Conservation (phyloP, 2,797 vertebrate species). For the Sebastes diploproa region DNA sequence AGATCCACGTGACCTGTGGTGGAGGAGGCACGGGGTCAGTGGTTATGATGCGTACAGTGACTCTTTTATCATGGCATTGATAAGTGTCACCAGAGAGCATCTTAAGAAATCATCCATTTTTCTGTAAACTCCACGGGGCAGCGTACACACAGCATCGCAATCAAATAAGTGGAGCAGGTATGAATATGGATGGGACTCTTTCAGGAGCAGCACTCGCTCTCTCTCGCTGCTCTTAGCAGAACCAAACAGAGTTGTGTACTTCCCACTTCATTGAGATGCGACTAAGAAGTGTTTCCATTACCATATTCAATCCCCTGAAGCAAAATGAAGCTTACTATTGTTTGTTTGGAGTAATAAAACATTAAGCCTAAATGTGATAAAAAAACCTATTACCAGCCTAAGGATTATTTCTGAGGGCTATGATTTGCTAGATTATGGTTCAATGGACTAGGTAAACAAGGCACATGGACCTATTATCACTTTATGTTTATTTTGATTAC, state of each 20-base stretch:
- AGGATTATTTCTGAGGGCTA: constrained; percentile 50
- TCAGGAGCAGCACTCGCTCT: constrained; percentile 14
- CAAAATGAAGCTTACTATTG: constrained; percentile 63
- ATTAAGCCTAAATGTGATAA: constrained; percentile 68
- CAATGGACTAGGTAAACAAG: constrained; percentile 48
- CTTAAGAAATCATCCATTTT: constrained; percentile 35
- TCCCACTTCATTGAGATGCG: constrained; percentile 66
- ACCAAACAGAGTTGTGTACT: constrained; percentile 50
- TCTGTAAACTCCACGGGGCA: constrained; percentile 42
- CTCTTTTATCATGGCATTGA: constrained; percentile 36
- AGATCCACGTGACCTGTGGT: constrained; percentile 87
- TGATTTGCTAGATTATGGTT: constrained; percentile 57
- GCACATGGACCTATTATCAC: neutral
- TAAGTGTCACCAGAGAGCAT: constrained; percentile 23
- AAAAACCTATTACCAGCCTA: constrained; percentile 53
- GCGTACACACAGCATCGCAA: constrained; percentile 44
- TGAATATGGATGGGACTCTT: constrained; percentile 71
- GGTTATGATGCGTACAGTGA: neutral
- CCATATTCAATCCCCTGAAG: constrained; percentile 71
- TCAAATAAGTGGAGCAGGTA: constrained; percentile 55
- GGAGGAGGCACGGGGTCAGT: constrained; percentile 2
- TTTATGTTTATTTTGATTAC: constrained; percentile 23
- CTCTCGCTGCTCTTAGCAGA: constrained; percentile 40
- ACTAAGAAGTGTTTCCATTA: constrained; percentile 59
- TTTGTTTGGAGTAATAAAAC: constrained; percentile 70